These are phyloP conservation scores for Mormyrops boulengeri DNA, from an alignment of 2,797 vertebrate genomes.

Conservation along the genomic window DNA sequence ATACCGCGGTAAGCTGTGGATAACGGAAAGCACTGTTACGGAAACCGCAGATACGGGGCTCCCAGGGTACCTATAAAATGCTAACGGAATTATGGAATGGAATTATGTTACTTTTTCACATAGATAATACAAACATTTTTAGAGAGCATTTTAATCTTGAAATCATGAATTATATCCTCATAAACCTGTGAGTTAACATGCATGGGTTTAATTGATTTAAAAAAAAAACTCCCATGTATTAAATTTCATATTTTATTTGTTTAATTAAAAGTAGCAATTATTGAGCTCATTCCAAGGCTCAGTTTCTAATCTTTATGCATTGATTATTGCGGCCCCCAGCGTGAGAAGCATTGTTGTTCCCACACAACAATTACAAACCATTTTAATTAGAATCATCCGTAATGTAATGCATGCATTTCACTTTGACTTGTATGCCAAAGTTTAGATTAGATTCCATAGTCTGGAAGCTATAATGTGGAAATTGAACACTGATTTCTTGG, in stretches of 20 bases:
- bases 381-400: neutral
- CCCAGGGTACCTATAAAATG: neutral
- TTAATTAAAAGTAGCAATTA: constrained; percentile 5
- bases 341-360: neutral
- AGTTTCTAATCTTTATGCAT: neutral
- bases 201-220: neutral
- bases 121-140: neutral
- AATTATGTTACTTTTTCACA: neutral
- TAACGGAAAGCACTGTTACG: neutral
- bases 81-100: neutral
- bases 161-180: neutral
- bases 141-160: neutral
- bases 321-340: neutral
- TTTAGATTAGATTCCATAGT: neutral
- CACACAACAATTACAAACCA: neutral
- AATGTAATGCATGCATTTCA: neutral
- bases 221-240: neutral
- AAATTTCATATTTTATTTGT: neutral
- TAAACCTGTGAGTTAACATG: neutral
- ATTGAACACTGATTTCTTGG: neutral
- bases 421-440: neutral
- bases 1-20: neutral
- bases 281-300: neutral
- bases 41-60: neutral
- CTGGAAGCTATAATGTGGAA: neutral